Base-by-base conservation (phyloP, 2,888 invertebrate species). In the Leptinotarsa tumamoca region DNA sequence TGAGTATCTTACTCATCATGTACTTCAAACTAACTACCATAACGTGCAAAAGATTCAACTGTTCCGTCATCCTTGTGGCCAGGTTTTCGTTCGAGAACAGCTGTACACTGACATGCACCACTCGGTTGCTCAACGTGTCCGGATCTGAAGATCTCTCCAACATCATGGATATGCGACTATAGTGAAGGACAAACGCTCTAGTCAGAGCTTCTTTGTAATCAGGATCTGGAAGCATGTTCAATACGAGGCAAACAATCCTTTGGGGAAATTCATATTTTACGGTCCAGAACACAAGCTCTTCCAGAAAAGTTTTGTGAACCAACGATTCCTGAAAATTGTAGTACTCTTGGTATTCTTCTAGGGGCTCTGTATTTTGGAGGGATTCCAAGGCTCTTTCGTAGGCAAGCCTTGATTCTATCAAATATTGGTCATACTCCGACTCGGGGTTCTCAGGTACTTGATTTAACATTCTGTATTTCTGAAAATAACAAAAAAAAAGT, bases 241-340 rank as follows among this genome's bases (percentile, higher is more conserved):
- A 92, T 78, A 99, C 89, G 81, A 98, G 93, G 86, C 98, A 98
- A 71, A 98, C 98, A 74, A 99, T 81, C 87, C 97, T 97, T 89
- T 98, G 98, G 0, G 98, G 98, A 90, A 98, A 99, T 89, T 98
- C 98, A 88, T 95, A 97, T 87, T 96, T 96, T 78, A 98, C 97
- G 27, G 97, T 97, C 98, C 99, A 99, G 90, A 99, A 98, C 82
- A 98, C 96, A 81, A 99, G 92, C 90, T 99, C 99, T 88, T 98
- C 98, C 23, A 98, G 90, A 79, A 98, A 92, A 0, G 96, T 96
- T 82, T 92, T 92, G 89, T 98, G 97, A 51, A 93, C 92, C 56
- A 97, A 90, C 50, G 93, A 92, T 81, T 94, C 94, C 84, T 95
- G 94, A 72, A 96, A 88, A 0, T 95, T 95, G 1, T 95, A 94